Evolutionary conservation across 2,888 invertebrate species (phyloP).

Genomic region (Sabellastarte sp.): DNA sequence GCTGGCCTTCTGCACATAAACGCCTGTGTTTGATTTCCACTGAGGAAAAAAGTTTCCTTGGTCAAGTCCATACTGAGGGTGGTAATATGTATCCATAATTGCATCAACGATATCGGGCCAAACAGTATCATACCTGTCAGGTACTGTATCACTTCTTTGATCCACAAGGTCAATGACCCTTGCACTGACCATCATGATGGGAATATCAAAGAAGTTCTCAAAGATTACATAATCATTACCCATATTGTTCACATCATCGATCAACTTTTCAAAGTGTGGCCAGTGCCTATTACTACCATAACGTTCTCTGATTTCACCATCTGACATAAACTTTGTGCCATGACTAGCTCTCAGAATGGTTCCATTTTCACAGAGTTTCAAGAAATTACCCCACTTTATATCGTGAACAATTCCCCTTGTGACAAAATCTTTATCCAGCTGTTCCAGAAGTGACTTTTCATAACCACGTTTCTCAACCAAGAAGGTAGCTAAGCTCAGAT

Average conservation of each 20-base stretch:
- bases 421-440: conserved; percentile 66
- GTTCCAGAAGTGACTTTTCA: conserved; percentile 52
- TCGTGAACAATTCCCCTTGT: conserved; percentile 73
- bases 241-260: conserved; percentile 36
- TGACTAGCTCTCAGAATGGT: conserved; percentile 69
- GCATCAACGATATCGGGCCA: conserved; percentile 66
- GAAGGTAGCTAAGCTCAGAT: conserved; percentile 66
- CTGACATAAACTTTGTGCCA: conserved; percentile 65
- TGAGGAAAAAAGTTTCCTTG: conserved; percentile 67
- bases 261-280: conserved; percentile 41
- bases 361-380: conserved; percentile 68
- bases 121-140: background rate
- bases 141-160: conserved; percentile 10
- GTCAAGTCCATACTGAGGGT: conserved; percentile 18
- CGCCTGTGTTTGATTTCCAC: conserved; percentile 65
- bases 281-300: conserved; percentile 66
- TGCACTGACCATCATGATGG: conserved; percentile 69
- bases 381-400: conserved; percentile 66
- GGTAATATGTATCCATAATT: conserved; percentile 66
- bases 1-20: conserved; percentile 66
- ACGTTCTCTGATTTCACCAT: conserved; percentile 63
- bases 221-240: conserved; percentile 64
- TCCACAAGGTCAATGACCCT: conserved; percentile 70
- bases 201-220: conserved; percentile 75
- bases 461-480: conserved; percentile 66